Base-by-base conservation (phyloP, 2,888 invertebrate species). In the Ormia ochracea region DNA sequence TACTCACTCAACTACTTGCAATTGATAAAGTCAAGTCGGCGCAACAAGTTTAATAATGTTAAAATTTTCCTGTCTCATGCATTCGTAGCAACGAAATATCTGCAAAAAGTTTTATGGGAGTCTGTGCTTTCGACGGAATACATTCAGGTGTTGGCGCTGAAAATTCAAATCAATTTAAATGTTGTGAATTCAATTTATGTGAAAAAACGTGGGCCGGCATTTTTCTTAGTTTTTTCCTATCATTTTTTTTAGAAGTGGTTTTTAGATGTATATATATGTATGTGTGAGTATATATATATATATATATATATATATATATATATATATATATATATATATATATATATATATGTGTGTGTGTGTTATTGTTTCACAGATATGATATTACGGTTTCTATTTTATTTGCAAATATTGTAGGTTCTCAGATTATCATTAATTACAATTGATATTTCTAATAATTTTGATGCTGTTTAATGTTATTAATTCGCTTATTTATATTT, bases 341-440 rank as follows among this genome's bases (percentile, higher is more conserved):
- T n/a, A n/a, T n/a, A n/a, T n/a, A n/a, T n/a, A n/a, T n/a, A n/a
- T n/a, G n/a, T 61, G 69, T 69, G 38, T 69, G 9, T 28, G 28
- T 74, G 56, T 65, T 48, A 65, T 65, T 74, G 58, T 65, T 65
- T 73, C 33, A 38, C 17, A 45, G 36, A 61, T 31, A 54, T 54
- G 23, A 36, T 38, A 45, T 63, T 23, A 12, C 38, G 21, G 41
- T 50, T 38, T 38, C 17, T 43, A 26, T 33, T 54, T 43, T 48
- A 23, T 38, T 36, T 9, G 36, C 23, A 21, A 45, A 59, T 43
- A 52, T 59, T 70, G 19, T 26, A 72, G 43, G 45, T 68, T 54
- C 76, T 68, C 76, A 66, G 72, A 80, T 72, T 59, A 76, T 80
- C 72, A 80, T 80, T 80, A 80, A 80, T 76, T 76, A 80, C 80